phyloP scores from a whole-genome alignment of 2,888 invertebrate genomes.

The Dorcus hopei region DNA sequence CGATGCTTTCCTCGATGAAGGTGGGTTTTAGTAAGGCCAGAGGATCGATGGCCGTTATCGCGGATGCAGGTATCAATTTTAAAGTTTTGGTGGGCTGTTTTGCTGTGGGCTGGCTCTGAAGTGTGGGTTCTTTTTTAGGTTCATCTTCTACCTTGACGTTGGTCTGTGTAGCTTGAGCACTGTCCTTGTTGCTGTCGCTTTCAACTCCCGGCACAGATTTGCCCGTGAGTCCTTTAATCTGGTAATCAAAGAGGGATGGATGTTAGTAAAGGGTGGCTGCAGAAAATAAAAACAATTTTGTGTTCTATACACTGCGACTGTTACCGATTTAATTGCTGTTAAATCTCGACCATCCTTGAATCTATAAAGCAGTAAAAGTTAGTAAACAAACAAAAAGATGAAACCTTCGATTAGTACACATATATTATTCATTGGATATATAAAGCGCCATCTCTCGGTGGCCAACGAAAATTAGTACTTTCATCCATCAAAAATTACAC shows the following conservation, averaged over 20 bases:
- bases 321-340: not conserved
- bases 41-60: constrained; percentile 27
- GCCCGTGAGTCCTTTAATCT: constrained; percentile 45
- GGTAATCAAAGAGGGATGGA: constrained; percentile 5
- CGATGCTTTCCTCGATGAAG: constrained; percentile 34
- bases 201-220: constrained; percentile 19
- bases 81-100: not conserved
- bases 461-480: too few relatives aligned
- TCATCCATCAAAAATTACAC: too few relatives aligned
- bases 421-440: too few relatives aligned
- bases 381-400: not conserved
- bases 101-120: not conserved
- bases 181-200: not conserved
- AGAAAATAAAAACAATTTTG: not conserved
- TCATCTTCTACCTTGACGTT: constrained; percentile 2
- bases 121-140: not conserved
- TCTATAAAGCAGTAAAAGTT: not conserved
- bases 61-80: constrained; percentile 21
- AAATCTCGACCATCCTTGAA: too few relatives aligned
- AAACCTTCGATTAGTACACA: not conserved
- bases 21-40: constrained; percentile 41
- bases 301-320: not conserved
- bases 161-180: not conserved
- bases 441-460: too few relatives aligned
- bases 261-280: too few relatives aligned